Evolutionary conservation across 2,113 vertebrate genomes (phyloP).

Genomic region (Oreamnos americanus): DNA sequence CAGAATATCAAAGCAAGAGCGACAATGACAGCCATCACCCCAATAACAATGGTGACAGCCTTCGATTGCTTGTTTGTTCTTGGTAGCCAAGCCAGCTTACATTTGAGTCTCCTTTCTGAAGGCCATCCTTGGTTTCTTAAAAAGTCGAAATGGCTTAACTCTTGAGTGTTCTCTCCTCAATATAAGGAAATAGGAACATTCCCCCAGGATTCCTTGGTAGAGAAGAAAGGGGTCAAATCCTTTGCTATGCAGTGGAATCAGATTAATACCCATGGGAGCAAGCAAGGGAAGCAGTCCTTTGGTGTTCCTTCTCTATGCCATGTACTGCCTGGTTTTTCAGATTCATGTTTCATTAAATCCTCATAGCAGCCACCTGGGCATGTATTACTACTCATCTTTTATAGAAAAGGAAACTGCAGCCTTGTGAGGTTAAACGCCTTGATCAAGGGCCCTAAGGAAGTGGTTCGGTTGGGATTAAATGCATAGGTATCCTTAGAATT

Average conservation of each 20-base stretch:
- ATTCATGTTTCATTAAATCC: neutral
- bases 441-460: neutral
- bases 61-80: neutral
- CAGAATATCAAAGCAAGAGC: neutral
- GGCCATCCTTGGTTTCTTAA: neutral
- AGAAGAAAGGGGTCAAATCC: neutral
- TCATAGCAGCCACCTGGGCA: neutral
- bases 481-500: neutral
- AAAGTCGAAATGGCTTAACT: neutral
- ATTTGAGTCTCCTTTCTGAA: neutral
- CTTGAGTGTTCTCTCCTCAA: neutral
- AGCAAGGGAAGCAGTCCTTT: neutral
- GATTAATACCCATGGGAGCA: neutral
- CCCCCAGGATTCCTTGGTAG: neutral
- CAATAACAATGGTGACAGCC: neutral
- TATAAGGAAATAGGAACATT: neutral
- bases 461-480: neutral
- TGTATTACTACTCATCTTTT: neutral
- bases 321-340: neutral
- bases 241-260: neutral
- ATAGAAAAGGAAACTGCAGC: neutral
- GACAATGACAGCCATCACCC: too few species aligned
- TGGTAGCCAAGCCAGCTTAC: neutral
- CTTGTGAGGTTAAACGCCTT: fast-evolving
- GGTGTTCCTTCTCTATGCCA: neutral